These are phyloP conservation scores for Riparia riparia DNA, from an alignment of 2,113 vertebrate genomes.

Conservation along the genomic window DNA sequence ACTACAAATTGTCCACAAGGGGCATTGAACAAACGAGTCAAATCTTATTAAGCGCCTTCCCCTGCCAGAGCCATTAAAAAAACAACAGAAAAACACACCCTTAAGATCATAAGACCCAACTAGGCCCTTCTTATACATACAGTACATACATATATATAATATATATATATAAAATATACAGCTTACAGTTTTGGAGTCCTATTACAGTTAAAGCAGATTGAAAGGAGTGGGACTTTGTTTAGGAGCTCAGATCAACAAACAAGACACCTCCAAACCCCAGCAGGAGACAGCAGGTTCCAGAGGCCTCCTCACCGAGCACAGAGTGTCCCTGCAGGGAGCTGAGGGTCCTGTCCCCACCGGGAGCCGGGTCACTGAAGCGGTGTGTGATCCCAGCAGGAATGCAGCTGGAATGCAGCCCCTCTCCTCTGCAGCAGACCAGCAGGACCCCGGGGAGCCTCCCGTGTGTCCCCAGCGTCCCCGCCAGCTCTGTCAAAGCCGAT, in stretches of 20 bases:
- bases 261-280: constrained; percentile 31
- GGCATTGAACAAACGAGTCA: constrained; percentile 59
- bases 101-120: constrained; percentile 65
- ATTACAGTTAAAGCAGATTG: constrained; percentile 73
- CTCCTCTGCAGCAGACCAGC: not conserved
- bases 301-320: constrained; percentile 6
- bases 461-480: not conserved
- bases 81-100: constrained; percentile 64
- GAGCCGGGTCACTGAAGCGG: not conserved
- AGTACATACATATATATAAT: constrained; percentile 76
- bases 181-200: constrained; percentile 73
- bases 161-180: constrained; percentile 79
- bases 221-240: constrained; percentile 60
- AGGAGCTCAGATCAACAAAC: constrained; percentile 45
- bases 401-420: not conserved
- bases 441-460: not conserved
- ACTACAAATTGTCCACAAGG: constrained; percentile 33
- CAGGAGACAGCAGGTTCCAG: constrained; percentile 27
- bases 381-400: not conserved
- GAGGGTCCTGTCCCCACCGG: not conserved
- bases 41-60: constrained; percentile 49
- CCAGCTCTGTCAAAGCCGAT: constrained; percentile 28
- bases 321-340: not conserved
- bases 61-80: constrained; percentile 62
- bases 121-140: constrained; percentile 77